A percentile compares a stretch with the other conserved stretches of the same genome.
These are phyloP conservation scores for Paraplagusia blochii DNA, from an alignment of 2,113 vertebrate species.

Conservation along the genomic window DNA sequence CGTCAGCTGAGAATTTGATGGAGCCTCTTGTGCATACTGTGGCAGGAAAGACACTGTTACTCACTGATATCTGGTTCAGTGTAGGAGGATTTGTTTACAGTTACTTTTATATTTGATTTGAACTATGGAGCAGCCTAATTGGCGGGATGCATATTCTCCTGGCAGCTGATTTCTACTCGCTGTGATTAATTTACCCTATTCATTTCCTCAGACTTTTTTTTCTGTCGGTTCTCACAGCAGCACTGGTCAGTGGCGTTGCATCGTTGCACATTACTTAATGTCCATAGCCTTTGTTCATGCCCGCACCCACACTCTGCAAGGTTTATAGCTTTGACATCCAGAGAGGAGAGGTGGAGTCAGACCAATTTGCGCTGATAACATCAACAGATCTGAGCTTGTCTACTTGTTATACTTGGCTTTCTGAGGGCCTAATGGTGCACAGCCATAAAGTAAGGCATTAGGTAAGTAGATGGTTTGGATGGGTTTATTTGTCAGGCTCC, in stretches of 20 bases:
- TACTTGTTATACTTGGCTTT: conserved; percentile 30
- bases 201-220: too few species aligned
- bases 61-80: conserved; percentile 49
- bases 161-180: neutral
- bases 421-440: conserved; percentile 47
- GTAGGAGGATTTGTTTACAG: conserved; percentile 4
- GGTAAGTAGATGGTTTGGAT: conserved; percentile 37
- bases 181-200: neutral
- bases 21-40: conserved; percentile 34
- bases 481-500: conserved; percentile 39
- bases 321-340: conserved; percentile 13
- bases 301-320: conserved; percentile 18
- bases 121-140: conserved; percentile 3
- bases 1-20: conserved; percentile 53
- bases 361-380: conserved; percentile 43
- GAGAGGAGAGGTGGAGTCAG: conserved; percentile 34
- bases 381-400: conserved; percentile 42
- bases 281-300: neutral
- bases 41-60: conserved; percentile 38
- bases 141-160: neutral
- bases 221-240: too few species aligned
- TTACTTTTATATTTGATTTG: neutral
- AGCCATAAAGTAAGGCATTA: conserved; percentile 27
- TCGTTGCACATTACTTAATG: too few species aligned
- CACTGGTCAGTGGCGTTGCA: too few species aligned